Percentiles rank a stretch among this genome's conserved stretches.
Conservation (phyloP, 2,888 invertebrate genomes). For the Eupithecia subfuscata region DNA sequence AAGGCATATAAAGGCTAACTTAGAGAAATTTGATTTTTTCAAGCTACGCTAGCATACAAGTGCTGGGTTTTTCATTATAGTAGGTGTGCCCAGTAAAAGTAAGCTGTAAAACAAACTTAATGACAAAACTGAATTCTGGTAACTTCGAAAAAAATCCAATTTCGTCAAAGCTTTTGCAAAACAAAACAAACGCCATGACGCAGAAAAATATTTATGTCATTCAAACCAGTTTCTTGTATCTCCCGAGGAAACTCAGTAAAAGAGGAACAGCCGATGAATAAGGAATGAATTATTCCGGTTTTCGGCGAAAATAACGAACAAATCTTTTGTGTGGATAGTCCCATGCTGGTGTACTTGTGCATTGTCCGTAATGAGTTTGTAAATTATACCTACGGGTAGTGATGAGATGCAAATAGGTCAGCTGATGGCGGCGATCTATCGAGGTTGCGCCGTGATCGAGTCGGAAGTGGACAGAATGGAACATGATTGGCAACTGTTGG, state of each 20-base stretch:
- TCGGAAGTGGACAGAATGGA: neutral
- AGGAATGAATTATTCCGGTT: conserved; percentile 56
- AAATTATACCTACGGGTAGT: neutral
- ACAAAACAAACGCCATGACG: conserved; percentile 1
- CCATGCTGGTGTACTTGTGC: conserved; percentile 26
- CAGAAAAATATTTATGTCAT: conserved; percentile 31
- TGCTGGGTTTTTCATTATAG: no score
- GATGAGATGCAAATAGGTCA: conserved; percentile 35
- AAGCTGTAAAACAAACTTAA: neutral
- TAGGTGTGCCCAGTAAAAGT: neutral
- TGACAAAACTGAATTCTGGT: neutral
- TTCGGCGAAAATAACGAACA: conserved; percentile 46
- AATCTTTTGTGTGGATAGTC: conserved; percentile 41
- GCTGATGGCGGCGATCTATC: neutral
- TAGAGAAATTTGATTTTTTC: neutral
- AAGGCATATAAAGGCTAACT: neutral
- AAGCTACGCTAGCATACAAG: no score
- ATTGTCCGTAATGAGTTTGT: conserved; percentile 33
- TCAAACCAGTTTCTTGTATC: conserved; percentile 42
- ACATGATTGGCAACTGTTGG: neutral
- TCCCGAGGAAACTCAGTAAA: conserved; percentile 48
- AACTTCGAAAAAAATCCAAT: neutral
- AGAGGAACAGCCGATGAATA: conserved; percentile 58
- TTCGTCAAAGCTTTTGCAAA: neutral
- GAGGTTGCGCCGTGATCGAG: no score